Base-by-base conservation (phyloP, 2,888 invertebrate species). In the Physocephala rufipes region DNA sequence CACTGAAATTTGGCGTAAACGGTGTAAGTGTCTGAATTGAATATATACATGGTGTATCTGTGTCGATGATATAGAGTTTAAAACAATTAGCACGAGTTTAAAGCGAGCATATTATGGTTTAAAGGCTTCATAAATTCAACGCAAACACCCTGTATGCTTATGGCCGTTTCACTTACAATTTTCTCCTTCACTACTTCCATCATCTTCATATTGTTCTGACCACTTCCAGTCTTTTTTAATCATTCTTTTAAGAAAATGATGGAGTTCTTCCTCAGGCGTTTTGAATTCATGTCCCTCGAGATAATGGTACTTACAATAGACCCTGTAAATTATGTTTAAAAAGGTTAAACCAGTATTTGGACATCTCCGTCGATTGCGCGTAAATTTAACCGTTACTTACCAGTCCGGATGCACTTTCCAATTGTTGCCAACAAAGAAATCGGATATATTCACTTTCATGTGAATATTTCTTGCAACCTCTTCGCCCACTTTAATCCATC, bases 231-330 rank as follows among this genome's bases (percentile, higher is more conserved):
- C 86, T 2, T 85, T 85, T 70, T 87, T 85, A 59, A 88, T 87
- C 83, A 95, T 90, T 80, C 90, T 90, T 1, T 88, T 88, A 70
- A 96, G 86, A 81, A 96, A 96, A 78, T 93, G 91, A 66, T 90
- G 87, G 3, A 95, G 85, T 81, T 95, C 94, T 0, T 89, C 88
- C 85, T 95, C 95, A 0, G 92, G 89, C n/a, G 89, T 90, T 12
- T 88, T 86, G 72, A 92, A 93, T 79, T 92, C 91, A 79, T 93
- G 93, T 0, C 91, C 92, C 82, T 93, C 92, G 67, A 93, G 86
- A 80, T 95, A 94, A 82, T 94, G 94, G 82, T 93, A 95, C 80
- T 93, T 93, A 83, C 95, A 95, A 83, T 95, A 95, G 0, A 94
- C 92, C 93, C 93, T 93, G 30, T 26, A 72, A 71, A 26, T n/a